These are phyloP conservation scores for Smithornis capensis DNA, from an alignment of 2,113 vertebrate genomes.

Conservation along the genomic window DNA sequence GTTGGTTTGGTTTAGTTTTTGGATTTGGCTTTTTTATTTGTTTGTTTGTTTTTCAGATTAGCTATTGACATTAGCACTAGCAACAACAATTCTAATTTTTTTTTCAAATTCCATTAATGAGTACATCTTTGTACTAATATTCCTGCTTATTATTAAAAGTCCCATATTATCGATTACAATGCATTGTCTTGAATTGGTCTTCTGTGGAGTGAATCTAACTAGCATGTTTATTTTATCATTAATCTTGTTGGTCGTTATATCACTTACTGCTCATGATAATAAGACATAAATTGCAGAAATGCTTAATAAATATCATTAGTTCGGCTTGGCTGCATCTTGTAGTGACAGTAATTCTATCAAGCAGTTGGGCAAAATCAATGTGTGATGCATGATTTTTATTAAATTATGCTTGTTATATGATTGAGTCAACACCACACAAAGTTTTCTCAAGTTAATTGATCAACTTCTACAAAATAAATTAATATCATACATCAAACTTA, in stretches of 20 bases:
- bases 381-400: conserved; percentile 72
- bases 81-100: neutral
- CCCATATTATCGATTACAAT: conserved; percentile 47
- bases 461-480: conserved; percentile 70
- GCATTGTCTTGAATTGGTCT: conserved; percentile 25
- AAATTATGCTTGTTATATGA: conserved; percentile 77
- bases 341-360: conserved; percentile 74
- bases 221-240: conserved; percentile 73
- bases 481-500: conserved; percentile 69
- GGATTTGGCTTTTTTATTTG: neutral
- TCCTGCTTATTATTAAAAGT: conserved; percentile 1
- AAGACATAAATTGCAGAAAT: conserved; percentile 76
- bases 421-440: conserved; percentile 69
- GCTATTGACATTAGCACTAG: neutral
- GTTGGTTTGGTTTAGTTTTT: neutral
- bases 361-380: conserved; percentile 77
- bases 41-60: neutral
- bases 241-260: conserved; percentile 76
- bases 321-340: conserved; percentile 71
- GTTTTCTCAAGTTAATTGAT: conserved; percentile 78
- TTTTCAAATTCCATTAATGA: neutral
- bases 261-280: conserved; percentile 73
- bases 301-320: conserved; percentile 76
- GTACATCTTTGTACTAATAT: neutral
- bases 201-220: conserved; percentile 57